A percentile compares a stretch with the other conserved stretches of the same genome.
Evolutionary conservation across 2,113 vertebrate genomes (phyloP).

Genomic region (Protobothrops mucrosquamatus): DNA sequence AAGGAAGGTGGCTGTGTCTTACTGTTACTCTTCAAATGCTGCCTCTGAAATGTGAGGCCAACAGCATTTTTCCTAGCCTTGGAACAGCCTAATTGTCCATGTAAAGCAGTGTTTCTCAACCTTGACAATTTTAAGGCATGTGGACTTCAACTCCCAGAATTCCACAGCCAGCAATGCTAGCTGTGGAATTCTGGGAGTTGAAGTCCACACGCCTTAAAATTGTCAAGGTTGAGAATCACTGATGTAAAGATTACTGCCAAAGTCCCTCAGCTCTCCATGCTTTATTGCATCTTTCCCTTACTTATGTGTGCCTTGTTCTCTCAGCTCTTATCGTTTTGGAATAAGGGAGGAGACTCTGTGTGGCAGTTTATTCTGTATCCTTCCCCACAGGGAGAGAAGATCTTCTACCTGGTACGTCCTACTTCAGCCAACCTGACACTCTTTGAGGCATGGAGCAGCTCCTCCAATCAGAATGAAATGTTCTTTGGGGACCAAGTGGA

Average conservation of each 20-base stretch:
- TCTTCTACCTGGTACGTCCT: constrained; percentile 90
- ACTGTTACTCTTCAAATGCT: not conserved
- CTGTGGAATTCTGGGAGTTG: too few species aligned
- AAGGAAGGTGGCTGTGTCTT: not conserved
- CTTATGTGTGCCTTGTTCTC: too few species aligned
- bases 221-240: too few species aligned
- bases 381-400: constrained; percentile 84
- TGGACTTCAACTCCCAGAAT: too few species aligned
- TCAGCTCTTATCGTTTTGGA: not conserved
- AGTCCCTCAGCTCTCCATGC: not conserved
- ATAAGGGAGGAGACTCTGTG: not conserved
- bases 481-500: constrained; percentile 94
- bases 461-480: constrained; percentile 90
- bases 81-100: not conserved
- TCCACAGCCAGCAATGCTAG: too few species aligned
- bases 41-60: not conserved
- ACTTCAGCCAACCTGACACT: constrained; percentile 84
- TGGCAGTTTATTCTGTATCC: not conserved
- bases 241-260: not conserved
- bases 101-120: too few species aligned
- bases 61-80: not conserved
- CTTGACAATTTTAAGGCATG: too few species aligned
- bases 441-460: constrained; percentile 91
- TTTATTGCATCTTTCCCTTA: not conserved
- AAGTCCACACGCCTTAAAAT: too few species aligned